Percentiles rank a stretch among this genome's conserved stretches.
These are phyloP conservation scores for Scomber colias DNA, from an alignment of 2,113 vertebrate genomes.

Conservation along the genomic window DNA sequence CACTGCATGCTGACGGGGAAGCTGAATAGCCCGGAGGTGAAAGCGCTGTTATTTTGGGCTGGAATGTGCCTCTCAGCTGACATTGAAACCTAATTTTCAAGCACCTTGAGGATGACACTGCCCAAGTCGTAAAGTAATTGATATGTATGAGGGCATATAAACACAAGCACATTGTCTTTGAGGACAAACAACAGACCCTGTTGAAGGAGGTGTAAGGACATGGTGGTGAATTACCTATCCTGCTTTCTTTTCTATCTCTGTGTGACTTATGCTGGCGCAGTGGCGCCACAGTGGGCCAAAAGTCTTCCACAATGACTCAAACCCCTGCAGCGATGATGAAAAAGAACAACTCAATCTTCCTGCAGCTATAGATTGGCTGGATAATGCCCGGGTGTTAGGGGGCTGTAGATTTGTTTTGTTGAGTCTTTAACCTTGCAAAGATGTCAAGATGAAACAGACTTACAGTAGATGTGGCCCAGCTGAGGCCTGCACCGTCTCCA, in stretches of 20 bases:
- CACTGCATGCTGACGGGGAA: constrained; percentile 31
- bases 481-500: constrained; percentile 45
- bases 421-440: constrained; percentile 67
- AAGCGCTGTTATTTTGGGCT: constrained; percentile 64
- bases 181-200: constrained; percentile 72
- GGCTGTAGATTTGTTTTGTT: constrained; percentile 56
- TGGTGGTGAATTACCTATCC: constrained; percentile 55
- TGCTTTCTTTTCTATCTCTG: constrained; percentile 45
- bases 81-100: constrained; percentile 82
- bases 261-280: constrained; percentile 59
- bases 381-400: constrained; percentile 31
- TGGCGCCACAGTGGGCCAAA: constrained; percentile 45
- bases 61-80: constrained; percentile 72
- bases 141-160: constrained; percentile 78
- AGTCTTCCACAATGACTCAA: constrained; percentile 61
- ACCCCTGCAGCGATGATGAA: constrained; percentile 65
- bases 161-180: constrained; percentile 69
- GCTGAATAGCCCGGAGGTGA: constrained; percentile 66
- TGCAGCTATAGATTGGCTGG: constrained; percentile 51
- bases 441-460: constrained; percentile 63
- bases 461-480: constrained; percentile 44
- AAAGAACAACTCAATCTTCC: constrained; percentile 66
- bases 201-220: constrained; percentile 64
- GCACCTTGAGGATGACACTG: constrained; percentile 79
- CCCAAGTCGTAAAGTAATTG: constrained; percentile 77